Percentiles rank a stretch among this genome's conserved stretches.
These are phyloP conservation scores for Catharus minimus DNA, from an alignment of 2,113 vertebrate species.

Conservation along the genomic window DNA sequence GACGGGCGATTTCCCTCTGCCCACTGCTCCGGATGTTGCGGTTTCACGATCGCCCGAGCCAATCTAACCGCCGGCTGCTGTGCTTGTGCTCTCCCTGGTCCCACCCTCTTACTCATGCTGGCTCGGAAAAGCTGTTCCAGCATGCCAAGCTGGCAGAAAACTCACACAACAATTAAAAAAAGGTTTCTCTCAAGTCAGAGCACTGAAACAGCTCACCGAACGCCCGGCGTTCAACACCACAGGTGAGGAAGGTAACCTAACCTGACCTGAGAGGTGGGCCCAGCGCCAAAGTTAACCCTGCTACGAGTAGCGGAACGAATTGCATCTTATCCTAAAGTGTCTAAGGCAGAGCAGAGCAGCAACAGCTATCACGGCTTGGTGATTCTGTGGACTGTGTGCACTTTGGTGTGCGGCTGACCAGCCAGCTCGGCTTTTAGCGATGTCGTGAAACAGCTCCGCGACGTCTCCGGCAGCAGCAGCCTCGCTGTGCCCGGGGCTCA, in stretches of 20 bases:
- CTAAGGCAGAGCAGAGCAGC: not conserved
- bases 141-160: constrained; percentile 26
- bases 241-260: not conserved
- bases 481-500: accelerated
- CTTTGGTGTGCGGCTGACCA: accelerated
- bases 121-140: constrained; percentile 9
- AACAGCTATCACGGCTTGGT: not conserved
- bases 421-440: too few relatives aligned
- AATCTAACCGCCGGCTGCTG: constrained; percentile 16
- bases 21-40: constrained; percentile 20
- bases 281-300: not conserved
- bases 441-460: too few relatives aligned
- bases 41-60: not conserved
- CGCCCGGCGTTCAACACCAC: not conserved
- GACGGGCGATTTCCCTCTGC: not conserved
- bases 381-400: too few relatives aligned
- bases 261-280: not conserved
- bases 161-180: not conserved
- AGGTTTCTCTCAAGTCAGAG: not conserved
- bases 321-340: accelerated
- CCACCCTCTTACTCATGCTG: constrained; percentile 63
- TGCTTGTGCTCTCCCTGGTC: not conserved
- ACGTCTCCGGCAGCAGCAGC: accelerated
- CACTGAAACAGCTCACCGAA: not conserved
- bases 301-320: accelerated